Conservation (phyloP, 1,140 invertebrate genomes). For the Pseudomyrmex flavicornis region DNA sequence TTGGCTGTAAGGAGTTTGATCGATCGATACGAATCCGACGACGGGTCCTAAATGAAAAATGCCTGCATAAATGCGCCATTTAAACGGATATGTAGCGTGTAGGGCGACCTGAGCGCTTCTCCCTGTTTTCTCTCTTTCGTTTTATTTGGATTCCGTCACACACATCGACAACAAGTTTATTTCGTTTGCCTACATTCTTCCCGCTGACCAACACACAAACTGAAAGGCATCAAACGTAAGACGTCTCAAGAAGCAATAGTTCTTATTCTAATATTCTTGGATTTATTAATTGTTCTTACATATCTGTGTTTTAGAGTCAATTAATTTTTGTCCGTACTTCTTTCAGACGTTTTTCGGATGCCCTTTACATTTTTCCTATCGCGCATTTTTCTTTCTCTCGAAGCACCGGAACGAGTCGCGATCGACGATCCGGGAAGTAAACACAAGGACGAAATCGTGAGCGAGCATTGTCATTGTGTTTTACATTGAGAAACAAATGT, state of each 20-base stretch:
- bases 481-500: no score
- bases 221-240: background rate
- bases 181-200: background rate
- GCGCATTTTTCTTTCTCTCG: background rate
- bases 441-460: conserved; percentile 5
- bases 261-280: background rate
- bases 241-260: conserved; percentile 7
- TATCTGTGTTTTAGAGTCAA: conserved; percentile 3
- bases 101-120: conserved; percentile 53
- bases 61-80: conserved; percentile 68
- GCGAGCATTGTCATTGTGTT: no score
- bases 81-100: conserved; percentile 61
- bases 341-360: background rate
- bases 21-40: conserved; percentile 18
- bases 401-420: background rate
- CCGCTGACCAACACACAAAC: background rate
- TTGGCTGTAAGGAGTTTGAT: conserved; percentile 39
- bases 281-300: background rate
- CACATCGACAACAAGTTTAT: conserved; percentile 21
- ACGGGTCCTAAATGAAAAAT: conserved; percentile 63
- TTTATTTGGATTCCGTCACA: background rate
- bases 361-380: background rate
- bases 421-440: background rate
- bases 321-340: background rate
- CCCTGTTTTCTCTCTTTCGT: conserved; percentile 4